Base-by-base conservation (phyloP, 2,113 vertebrate genomes). In the Anas platyrhynchos region DNA sequence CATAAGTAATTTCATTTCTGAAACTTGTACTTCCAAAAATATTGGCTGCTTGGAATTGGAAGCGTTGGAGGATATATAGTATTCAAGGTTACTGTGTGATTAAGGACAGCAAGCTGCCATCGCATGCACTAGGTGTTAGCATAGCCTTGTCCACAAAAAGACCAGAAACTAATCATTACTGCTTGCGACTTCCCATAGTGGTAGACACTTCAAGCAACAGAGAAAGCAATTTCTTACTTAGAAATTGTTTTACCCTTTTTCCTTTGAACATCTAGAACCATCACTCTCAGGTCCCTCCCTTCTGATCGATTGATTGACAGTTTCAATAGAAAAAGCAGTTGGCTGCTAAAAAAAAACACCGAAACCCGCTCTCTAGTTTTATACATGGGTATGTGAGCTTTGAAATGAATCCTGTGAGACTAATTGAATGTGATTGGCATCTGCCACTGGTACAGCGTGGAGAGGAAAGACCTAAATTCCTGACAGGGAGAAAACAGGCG, bases 171-270 rank as follows among this genome's bases (percentile, higher is more conserved):
- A 97, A 97, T 98, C 96, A 97, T 88, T 89, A 67, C 58, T 93
- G 61, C 65, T 95, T 97, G 83, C 84, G 91, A 32, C 93, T 97
- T 97, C 94, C 94, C 89, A n/a, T 59, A 36, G 83, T 93, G 83
- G 76, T n/a, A 92, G 81, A 88, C 50, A 56, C 65, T 69, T 91
- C 79, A 78, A 94, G 92, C 54, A 94, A 93, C 5, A 83, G 93
- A 89, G 89, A 91, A 94, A 97, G 89, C 80, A 91, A 95, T 97
- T 96, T 92, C 88, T 93, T 95, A 58, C 65, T 83, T 94, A 93
- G 91, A 95, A 97, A 97, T 98, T 96, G 94, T 91, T 97, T 97
- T 94, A 88, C 83, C 74, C 67, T 94, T 88, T 95, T 97, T 94
- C 32, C 86, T 97, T 95, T 75, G 31, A 96, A 91, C 82, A 90